Evolutionary conservation across 2,888 invertebrate genomes (phyloP).

Genomic region (Ametastegia equiseti): DNA sequence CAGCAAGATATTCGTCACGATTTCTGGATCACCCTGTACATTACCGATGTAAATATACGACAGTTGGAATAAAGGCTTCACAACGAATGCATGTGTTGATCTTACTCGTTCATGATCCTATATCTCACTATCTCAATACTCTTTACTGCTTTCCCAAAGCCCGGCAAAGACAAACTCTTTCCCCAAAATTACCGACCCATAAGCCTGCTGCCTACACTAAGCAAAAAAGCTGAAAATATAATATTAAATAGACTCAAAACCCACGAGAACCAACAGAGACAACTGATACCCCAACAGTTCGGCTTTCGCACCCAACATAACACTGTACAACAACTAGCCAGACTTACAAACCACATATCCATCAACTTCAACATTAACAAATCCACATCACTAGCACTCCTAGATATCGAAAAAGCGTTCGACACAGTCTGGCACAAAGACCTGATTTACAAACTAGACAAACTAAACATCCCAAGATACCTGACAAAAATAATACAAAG

Average conservation of each 20-base stretch:
- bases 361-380: slow-evolving; percentile 56
- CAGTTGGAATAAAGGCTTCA: too few species aligned
- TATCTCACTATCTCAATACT: too few species aligned
- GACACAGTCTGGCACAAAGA: slow-evolving; percentile 57
- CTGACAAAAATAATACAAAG: slow-evolving; percentile 48
- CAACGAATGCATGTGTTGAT: too few species aligned
- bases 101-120: too few species aligned
- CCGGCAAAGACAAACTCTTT: too few species aligned
- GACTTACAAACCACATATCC: slow-evolving; percentile 55
- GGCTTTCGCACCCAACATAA: slow-evolving; percentile 59
- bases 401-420: slow-evolving; percentile 62
- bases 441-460: slow-evolving; percentile 55
- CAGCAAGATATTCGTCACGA: too few species aligned
- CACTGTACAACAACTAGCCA: slow-evolving; percentile 57
- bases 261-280: slow-evolving; percentile 47
- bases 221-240: slow-evolving; percentile 59
- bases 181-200: neutral
- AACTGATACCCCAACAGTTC: slow-evolving; percentile 55
- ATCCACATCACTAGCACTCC: slow-evolving; percentile 52
- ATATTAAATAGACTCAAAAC: slow-evolving; percentile 52
- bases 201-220: slow-evolving; percentile 49
- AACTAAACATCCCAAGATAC: slow-evolving; percentile 46
- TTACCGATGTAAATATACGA: too few species aligned
- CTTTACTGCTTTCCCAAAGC: too few species aligned
- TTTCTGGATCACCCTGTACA: too few species aligned